Base-by-base conservation (phyloP, 2,888 invertebrate genomes). In the Drosophila siamana region DNA sequence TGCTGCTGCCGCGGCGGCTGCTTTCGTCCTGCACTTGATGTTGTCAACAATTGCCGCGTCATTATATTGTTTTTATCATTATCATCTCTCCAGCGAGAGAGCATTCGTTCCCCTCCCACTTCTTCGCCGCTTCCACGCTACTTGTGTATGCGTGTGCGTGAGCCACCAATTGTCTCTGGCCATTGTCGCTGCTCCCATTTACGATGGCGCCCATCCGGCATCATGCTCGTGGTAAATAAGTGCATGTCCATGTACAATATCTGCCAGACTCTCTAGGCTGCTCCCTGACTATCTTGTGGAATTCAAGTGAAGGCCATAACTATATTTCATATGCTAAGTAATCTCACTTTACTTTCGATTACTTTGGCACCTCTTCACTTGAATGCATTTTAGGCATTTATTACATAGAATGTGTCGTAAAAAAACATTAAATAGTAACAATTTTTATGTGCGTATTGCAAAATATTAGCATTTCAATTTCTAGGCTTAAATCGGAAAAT, bases 61-160 rank as follows among this genome's bases (percentile, higher is more conserved):
- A 88, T 88, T 86, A 78, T 79, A 85, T 85, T 87, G 79, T 83
- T 77, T 85, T 85, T 87, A 84, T 86, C 86, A 86, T 88, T 84
- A 86, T 81, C 72, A 75, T 63, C 68, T 64, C 69, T 71, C 52
- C 55, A 64, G 46, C 22, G 55, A 40, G 50, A 33, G 19, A 1
- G 19, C 56, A 36, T 51, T 48, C 48, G n/a, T n/a, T 50, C 26
- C n/a, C 19, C n/a, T 9, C 15, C 38, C 11, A 9, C 19, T 8
- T 8, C 8, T 26, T 15, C n/a, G 5, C 13, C 43, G 6, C 13
- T 19, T 9, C n/a, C n/a, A n/a, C 28, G 6, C 57, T 38, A 48
- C 52, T 60, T 56, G 38, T 44, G 47, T 15, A 50, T 61, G 36
- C 38, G 54, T 54, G 41, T 33, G 19, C 15, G 30, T 22, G 26